phyloP scores from a whole-genome alignment of 2,797 vertebrate genomes.

The Syngnathus rostellatus region DNA sequence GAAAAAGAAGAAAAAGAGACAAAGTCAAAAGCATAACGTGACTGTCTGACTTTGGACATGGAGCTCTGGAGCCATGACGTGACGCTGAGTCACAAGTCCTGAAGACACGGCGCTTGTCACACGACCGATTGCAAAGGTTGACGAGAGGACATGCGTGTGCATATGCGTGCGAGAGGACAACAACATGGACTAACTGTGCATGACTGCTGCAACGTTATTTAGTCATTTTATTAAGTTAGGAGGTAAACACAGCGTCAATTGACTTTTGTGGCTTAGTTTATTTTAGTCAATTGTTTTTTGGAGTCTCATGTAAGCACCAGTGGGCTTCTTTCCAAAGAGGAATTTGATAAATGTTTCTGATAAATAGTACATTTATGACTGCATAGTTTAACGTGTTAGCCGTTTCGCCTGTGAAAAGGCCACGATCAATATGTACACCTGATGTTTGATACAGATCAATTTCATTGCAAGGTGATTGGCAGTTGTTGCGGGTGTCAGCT shows the following conservation, averaged over 20 bases:
- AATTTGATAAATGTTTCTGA: neutral
- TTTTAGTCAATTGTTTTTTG: no score
- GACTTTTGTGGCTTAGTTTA: no score
- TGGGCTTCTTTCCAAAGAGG: no score
- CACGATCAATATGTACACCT: conserved; percentile 18
- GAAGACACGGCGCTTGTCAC: conserved; percentile 33
- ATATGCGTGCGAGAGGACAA: neutral
- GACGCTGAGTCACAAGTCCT: conserved; percentile 51
- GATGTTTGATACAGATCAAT: conserved; percentile 20
- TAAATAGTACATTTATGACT: neutral
- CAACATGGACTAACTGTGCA: neutral
- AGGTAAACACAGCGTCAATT: no score
- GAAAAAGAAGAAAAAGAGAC: conserved; percentile 3
- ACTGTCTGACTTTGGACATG: conserved; percentile 7
- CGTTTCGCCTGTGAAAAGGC: conserved; percentile 5
- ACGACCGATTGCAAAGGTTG: conserved; percentile 25
- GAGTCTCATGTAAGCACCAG: no score
- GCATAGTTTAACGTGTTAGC: neutral
- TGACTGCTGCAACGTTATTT: neutral
- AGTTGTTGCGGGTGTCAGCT: conserved; percentile 6
- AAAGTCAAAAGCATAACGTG: conserved; percentile 2
- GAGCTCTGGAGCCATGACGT: conserved; percentile 23
- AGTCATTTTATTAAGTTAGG: no score
- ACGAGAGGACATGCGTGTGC: conserved; percentile 20
- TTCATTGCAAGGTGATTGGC: conserved; percentile 22